phyloP scores from a whole-genome alignment of 2,888 invertebrate genomes.

The Caenorhabditis sp. region DNA sequence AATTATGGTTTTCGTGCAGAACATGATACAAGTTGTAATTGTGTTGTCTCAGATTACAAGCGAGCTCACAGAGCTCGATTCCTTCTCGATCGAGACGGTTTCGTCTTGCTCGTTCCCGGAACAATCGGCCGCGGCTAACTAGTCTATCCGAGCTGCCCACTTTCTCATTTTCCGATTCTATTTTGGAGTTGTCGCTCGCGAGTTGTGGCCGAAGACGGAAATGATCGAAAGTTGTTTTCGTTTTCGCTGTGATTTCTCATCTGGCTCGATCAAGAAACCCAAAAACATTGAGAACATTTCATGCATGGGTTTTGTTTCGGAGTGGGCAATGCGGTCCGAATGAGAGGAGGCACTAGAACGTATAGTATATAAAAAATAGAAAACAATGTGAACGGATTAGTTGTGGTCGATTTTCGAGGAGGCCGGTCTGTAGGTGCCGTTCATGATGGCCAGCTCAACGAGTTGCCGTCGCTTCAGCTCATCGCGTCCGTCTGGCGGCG shows the following conservation, averaged over 20 bases:
- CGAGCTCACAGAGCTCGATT: too few relatives aligned
- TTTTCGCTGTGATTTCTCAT: neutral
- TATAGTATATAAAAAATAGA: constrained; percentile 53
- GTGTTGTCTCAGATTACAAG: neutral
- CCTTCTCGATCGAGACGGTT: too few relatives aligned
- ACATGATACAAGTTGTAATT: constrained; percentile 18
- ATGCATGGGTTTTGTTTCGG: constrained; percentile 34
- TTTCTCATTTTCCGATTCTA: constrained; percentile 30
- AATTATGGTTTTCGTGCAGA: constrained; percentile 13
- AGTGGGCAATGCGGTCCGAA: neutral
- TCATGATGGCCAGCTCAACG: constrained; percentile 99
- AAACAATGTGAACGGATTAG: constrained; percentile 52
- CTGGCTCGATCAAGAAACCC: neutral
- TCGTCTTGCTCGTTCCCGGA: constrained; percentile 7
- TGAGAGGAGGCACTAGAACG: constrained; percentile 26
- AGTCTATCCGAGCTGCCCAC: neutral
- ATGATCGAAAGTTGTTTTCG: neutral
- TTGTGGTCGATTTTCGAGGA: constrained; percentile 47
- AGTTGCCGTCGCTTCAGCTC: constrained; percentile 99
- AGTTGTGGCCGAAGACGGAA: too few relatives aligned
- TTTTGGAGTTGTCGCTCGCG: constrained; percentile 25
- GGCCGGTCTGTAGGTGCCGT: constrained; percentile 93
- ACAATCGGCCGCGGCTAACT: too few relatives aligned
- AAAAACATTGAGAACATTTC: constrained; percentile 21
- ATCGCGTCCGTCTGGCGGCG: constrained; percentile 97